Base-by-base conservation (phyloP, 2,888 invertebrate genomes). In the Cheilosia urbana region DNA sequence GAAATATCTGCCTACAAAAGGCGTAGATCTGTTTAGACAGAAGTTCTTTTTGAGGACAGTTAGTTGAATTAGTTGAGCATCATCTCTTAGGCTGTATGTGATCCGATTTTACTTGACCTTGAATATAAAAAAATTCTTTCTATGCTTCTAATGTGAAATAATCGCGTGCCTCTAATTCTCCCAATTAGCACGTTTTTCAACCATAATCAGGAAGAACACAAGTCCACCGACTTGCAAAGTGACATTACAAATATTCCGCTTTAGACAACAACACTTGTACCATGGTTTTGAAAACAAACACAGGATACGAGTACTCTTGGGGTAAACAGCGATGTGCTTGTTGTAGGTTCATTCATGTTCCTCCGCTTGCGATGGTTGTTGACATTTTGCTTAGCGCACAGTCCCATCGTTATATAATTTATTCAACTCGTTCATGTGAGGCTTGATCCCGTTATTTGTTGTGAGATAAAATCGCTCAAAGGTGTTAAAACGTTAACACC, bases 171-270 rank as follows among this genome's bases (percentile, higher is more conserved):
- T 55, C 51, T 60, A 4, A 57, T 62, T 75, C 34, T n/a, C 30
- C 27, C 65, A 79, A 84, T 84, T 84, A 84, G 37, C 84, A 84
- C 69, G 19, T 45, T 55, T 27, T 24, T 47, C 47, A 21, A 30
- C 15, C 45, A 24, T 58, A 75, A 75, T 66, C 79, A 84, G 75
- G 84, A 80, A 84, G 69, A 79, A 58, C 42, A 62, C 42, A 62
- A 37, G 47, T 60, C 45, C 73, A 84, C 17, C 42, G 42, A 17
- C 24, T 47, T 84, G 83, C 17, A 34, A 79, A 84, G 21, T 75
- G 51, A 55, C 37, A 78, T 37, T 21, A 34, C 68, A 78, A 83
- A 83, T 68, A 60, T 24, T 47, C 17, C 71, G 15, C n/a, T 45
- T 40, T 45, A 34, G 30, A 37, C 34, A 37, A 37, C 37, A 37